Evolutionary conservation across 2,797 vertebrate genomes (phyloP).

Genomic region (Pseudochaenichthys georgianus): DNA sequence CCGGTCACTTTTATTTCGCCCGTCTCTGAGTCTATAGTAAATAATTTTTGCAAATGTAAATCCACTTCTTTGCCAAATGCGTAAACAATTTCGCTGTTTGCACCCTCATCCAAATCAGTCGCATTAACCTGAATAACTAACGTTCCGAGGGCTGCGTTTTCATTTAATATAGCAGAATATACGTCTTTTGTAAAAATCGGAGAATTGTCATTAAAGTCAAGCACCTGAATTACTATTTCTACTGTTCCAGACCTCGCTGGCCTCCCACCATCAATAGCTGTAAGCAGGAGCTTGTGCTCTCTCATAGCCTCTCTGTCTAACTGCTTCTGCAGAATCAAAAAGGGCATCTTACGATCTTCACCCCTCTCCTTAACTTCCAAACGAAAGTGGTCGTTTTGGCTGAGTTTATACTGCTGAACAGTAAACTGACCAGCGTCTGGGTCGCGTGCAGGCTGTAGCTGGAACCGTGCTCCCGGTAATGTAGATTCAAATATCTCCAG

Average conservation of each 20-base stretch:
- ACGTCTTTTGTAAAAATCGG: conserved; percentile 61
- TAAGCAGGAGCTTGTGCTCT: conserved; percentile 48
- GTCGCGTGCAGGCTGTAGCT: conserved; percentile 64
- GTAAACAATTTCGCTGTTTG: conserved; percentile 61
- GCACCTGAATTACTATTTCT: conserved; percentile 45
- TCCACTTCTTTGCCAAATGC: conserved; percentile 49
- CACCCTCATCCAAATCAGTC: conserved; percentile 65
- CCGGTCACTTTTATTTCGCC: conserved; percentile 61
- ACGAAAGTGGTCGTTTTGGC: conserved; percentile 65
- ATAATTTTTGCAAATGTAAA: conserved; percentile 24
- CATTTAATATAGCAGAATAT: conserved; percentile 52
- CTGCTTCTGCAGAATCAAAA: conserved; percentile 62
- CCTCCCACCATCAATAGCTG: conserved; percentile 67
- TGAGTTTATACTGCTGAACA: conserved; percentile 67
- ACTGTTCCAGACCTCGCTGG: conserved; percentile 55
- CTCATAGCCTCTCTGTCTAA: conserved; percentile 58
- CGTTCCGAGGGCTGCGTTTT: conserved; percentile 39
- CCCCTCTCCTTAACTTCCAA: conserved; percentile 62
- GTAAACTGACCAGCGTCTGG: conserved; percentile 64
- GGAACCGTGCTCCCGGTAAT: conserved; percentile 56
- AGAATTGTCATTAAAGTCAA: conserved; percentile 71
- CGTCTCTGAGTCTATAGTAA: conserved; percentile 45
- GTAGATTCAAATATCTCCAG: conserved; percentile 69
- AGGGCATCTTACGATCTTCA: conserved; percentile 59
- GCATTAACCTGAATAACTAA: conserved; percentile 64